Percentiles rank a stretch among this genome's conserved stretches.
Conservation (phyloP, 2,797 vertebrate species). For the Eurystomus glaucurus region DNA sequence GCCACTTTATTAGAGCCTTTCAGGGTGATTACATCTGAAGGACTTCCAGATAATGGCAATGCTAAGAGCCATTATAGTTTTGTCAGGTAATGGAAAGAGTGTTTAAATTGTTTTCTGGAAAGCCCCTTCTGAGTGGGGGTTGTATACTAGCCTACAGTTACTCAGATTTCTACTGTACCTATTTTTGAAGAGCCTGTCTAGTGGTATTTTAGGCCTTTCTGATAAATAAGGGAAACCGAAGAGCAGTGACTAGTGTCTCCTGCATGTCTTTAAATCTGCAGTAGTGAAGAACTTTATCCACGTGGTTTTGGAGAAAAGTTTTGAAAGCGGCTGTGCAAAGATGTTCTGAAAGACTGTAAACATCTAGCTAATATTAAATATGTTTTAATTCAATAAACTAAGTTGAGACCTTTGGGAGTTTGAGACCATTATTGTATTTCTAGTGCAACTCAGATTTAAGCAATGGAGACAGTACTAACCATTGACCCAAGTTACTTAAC, state of each 20-base stretch:
- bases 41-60: not conserved
- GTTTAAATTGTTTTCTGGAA: not conserved
- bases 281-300: not conserved
- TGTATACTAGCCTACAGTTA: not conserved
- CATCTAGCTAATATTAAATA: not conserved
- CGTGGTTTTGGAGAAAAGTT: not conserved
- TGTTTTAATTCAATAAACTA: not conserved
- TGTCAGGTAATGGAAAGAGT: not conserved
- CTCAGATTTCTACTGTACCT: not conserved
- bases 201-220: not conserved
- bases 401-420: not conserved
- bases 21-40: not conserved
- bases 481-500: not conserved
- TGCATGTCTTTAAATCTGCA: not conserved
- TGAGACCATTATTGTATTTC: not conserved
- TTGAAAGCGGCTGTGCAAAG: not conserved
- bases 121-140: not conserved
- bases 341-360: not conserved
- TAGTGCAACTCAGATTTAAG: not conserved
- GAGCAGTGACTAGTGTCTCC: not conserved
- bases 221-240: not conserved
- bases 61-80: not conserved
- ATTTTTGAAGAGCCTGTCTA: not conserved
- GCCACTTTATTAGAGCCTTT: not conserved
- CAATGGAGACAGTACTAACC: not conserved